Conservation (phyloP, 2,113 vertebrate genomes). For the Dissostichus mawsoni region DNA sequence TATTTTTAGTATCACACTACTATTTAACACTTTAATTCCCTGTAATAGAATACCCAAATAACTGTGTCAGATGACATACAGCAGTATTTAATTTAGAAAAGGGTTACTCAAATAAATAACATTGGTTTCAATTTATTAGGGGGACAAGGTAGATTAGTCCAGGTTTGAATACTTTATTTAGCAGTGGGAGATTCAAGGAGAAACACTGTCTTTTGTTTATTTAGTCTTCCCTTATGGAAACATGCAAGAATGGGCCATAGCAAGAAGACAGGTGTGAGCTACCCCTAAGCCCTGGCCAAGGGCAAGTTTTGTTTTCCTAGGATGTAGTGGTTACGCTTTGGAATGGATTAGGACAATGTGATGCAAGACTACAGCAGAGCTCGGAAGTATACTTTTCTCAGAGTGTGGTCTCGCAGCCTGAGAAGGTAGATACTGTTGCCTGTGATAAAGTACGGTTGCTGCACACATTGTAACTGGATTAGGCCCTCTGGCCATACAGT, state of each 20-base stretch:
- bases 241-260: conserved; percentile 29
- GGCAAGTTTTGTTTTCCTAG: conserved; percentile 72
- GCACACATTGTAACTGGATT: conserved; percentile 74
- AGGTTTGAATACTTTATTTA: neutral
- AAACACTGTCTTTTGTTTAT: conserved; percentile 35
- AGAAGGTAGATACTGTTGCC: conserved; percentile 70
- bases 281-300: conserved; percentile 67
- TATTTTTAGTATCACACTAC: neutral
- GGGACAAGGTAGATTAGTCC: conserved; percentile 8
- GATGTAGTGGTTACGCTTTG: conserved; percentile 67
- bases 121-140: conserved; percentile 3
- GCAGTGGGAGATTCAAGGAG: conserved; percentile 3
- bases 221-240: conserved; percentile 37
- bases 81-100: neutral
- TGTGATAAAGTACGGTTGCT: conserved; percentile 66
- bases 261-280: conserved; percentile 66
- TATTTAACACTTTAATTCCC: neutral
- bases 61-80: neutral
- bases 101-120: neutral
- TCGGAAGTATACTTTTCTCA: conserved; percentile 69
- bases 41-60: conserved; percentile 12
- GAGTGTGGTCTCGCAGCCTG: conserved; percentile 72
- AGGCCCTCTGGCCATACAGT: conserved; percentile 64
- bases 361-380: conserved; percentile 65
- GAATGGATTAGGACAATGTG: conserved; percentile 74